Evolutionary conservation across 2,113 vertebrate genomes (phyloP), one percentile per base, ranked within the genome.

Genomic region (Dunckerocampus dactyliophorus): DNA sequence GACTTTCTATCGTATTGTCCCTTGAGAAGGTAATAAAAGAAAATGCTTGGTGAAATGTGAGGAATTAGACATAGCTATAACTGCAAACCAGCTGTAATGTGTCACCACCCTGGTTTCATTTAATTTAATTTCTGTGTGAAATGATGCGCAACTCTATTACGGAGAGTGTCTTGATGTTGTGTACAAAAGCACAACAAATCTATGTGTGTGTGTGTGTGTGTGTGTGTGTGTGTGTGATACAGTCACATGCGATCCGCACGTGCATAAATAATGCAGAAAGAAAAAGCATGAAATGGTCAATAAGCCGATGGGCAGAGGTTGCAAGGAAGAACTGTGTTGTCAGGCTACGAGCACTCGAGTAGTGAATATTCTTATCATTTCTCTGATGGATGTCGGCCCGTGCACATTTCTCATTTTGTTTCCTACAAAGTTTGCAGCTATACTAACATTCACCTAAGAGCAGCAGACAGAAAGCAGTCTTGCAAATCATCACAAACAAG

Each of bases 241-340:
- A 59, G 74, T 71, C 55, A 20, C 47, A 57, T 63, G 60, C 52
- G 31, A 52, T 20, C 15, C 46, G 66, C 59, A 22, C 46, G 49
- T 68, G 63, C 55, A 70, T 72, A 63, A 74, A 62, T 67, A 67
- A 74, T 76, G 58, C 63, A 51, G 58, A 76, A 56, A 51, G 62
- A 54, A 72, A n/a, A 74, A 70, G 48, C 67, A 67, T 12, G 34
- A 70, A 75, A 68, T 61, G 69, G 74, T 81, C 65, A 63, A 69
- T 74, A 62, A 72, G 69, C 47, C 69, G 65, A 74, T 42, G 57
- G 21, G 47, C 56, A 59, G 62, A 53, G 3, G 45, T 53, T 78
- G 63, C 54, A 76, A 76, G 67, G 58, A 65, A 52, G 58, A 63
- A 48, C 67, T 49, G 52, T 37, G 47, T 62, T 21, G 68, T 46